Evolutionary conservation across 1,140 invertebrate species (phyloP), one percentile per base, ranked within the genome.

Genomic region (Drosophila sproati): DNA sequence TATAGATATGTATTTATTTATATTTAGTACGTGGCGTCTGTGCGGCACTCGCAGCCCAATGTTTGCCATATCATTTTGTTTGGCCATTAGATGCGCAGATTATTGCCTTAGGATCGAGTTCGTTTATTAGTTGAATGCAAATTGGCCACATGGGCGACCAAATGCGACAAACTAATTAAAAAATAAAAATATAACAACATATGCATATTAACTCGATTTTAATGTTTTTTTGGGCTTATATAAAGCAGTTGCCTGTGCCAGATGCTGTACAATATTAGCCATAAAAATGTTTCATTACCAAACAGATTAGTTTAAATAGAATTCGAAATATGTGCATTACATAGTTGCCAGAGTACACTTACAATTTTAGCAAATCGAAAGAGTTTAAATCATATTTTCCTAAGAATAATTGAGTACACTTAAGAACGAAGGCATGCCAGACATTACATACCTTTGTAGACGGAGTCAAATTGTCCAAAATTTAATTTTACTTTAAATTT

Each of bases 1-100:
- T 8, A 59, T 48, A 73, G 51, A 81, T 62, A 66, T 80, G 51
- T 80, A 66, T 82, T 73, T 77, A 71, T 79, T 77, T 87, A 82
- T 74, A 77, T 88, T 75, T 72, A 71, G 80, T 68, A 63, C 70
- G 50, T 55, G 62, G 51, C 50, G 70, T 71, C 51, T 54, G 47
- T 71, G 63, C 31, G 50, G 8, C 59, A 66, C 45, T 69, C 48
- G 54, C 62, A 51, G 50, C 62, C 57, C 57, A 37, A 73, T 77
- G 50, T 54, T 54, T 37, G 10, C 37, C 50, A 45, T 64, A 48
- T 48, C 43, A 73, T 54, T 48, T 68, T 56, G 29, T 48, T 60
- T 66, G 41, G 35, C 63, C 54, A 60, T 59, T 60, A 59, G 67
- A 61, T 70, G 60, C 51, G 60, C 55, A 52, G 47, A 62, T 80